These are phyloP conservation scores for Phyllotis vaccarum DNA, from an alignment of 2,797 vertebrate species.

Conservation along the genomic window DNA sequence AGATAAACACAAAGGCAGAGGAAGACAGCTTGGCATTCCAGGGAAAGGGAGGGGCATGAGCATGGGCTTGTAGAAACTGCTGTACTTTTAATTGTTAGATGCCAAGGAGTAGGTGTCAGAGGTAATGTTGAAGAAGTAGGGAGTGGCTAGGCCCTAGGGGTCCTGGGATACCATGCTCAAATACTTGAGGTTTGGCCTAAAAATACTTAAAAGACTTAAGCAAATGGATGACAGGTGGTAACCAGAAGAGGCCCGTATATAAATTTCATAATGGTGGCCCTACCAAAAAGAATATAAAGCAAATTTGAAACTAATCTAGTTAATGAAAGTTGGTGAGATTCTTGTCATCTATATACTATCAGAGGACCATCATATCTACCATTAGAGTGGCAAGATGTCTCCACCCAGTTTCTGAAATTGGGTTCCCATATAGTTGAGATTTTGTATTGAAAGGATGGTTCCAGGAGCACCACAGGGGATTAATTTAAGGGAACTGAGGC, in stretches of 20 bases:
- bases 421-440: neutral
- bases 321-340: constrained; percentile 52
- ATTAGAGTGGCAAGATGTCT: constrained; percentile 21
- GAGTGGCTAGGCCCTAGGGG: neutral
- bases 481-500: neutral
- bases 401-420: constrained; percentile 19
- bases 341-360: neutral
- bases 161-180: neutral
- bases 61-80: neutral
- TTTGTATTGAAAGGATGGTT: neutral
- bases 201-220: constrained; percentile 1
- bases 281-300: constrained; percentile 35
- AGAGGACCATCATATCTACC: neutral
- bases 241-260: neutral
- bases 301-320: constrained; percentile 55
- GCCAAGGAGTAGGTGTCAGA: neutral
- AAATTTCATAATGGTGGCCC: constrained; percentile 10
- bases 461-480: neutral
- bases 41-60: neutral
- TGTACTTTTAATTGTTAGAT: neutral
- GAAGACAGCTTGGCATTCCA: neutral
- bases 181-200: constrained; percentile 29
- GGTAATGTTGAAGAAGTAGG: neutral
- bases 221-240: neutral
- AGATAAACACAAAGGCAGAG: constrained; percentile 8